Conservation (phyloP, 2,888 invertebrate species). For the Torymus texanus region DNA sequence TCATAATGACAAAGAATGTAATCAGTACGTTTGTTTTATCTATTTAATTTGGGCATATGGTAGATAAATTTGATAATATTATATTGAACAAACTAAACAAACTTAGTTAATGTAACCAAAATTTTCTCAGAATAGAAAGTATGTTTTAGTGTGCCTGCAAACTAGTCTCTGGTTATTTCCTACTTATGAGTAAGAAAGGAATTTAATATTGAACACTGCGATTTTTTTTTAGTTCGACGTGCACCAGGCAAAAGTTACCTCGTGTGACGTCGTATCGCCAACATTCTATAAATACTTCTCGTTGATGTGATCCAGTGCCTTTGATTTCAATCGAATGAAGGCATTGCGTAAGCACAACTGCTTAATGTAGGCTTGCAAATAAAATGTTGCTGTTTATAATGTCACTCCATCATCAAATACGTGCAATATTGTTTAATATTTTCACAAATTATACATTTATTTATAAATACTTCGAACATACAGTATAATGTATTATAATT, state of each 20-base stretch:
- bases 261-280: conserved; percentile 43
- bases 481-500: background rate
- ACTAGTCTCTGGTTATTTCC: conserved; percentile 10
- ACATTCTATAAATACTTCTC: conserved; percentile 68
- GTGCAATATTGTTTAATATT: conserved; percentile 6
- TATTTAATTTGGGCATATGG: no score
- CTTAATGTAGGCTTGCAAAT: conserved; percentile 36
- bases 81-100: background rate
- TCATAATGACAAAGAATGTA: no score
- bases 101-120: background rate
- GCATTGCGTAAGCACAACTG: conserved; percentile 65
- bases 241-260: conserved; percentile 38
- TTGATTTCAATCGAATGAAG: conserved; percentile 65
- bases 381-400: conserved; percentile 16
- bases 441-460: conserved; percentile 12
- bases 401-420: conserved; percentile 9
- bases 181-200: conserved; percentile 28
- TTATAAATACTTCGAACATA: conserved; percentile 9
- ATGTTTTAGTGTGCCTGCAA: background rate
- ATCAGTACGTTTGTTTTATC: no score
- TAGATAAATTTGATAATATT: no score
- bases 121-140: conserved; percentile 5
- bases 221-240: conserved; percentile 31
- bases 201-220: conserved; percentile 16
- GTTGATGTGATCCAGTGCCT: conserved; percentile 66